Evolutionary conservation across 2,888 invertebrate genomes (phyloP), one percentile per base, ranked within the genome.

Genomic region (Pyrrhosoma nymphula): DNA sequence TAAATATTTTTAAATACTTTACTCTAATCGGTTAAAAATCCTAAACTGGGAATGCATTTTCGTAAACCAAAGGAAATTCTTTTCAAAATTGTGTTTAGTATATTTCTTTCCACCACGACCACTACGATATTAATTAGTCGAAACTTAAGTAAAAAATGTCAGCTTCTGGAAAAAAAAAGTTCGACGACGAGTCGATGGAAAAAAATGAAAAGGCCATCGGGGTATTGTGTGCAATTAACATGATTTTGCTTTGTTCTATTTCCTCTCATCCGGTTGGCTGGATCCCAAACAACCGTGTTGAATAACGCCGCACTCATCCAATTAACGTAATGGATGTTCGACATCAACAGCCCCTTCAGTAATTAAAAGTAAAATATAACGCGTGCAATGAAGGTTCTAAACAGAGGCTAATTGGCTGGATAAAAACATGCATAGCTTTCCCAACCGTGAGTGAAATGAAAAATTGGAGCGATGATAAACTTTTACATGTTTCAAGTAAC

Each of bases 241-340:
- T 10, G 69, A 69, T 69, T 69, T 26, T 69, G 69, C 26, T 20
- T 60, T 60, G n/a, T 35, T 82, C 30, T 30, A 35, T 82, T 35
- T 35, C 16, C 35, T 82, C 82, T 35, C 35, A 69, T n/a, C 12
- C n/a, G 69, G 69, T n/a, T 82, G 82, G 82, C 82, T 35, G 82
- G 26, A 18, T 82, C 82, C 82, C 82, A 82, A 26, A 35, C 18
- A 30, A 12, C 35, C 82, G 82, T 35, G 82, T 82, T 82, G 16
- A 82, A 82, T 82, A 26, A 16, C 35, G 26, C n/a, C 82, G 35
- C 35, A 82, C 30, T 26, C 82, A 82, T 82, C 82, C 82, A 82
- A 82, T 82, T 82, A 82, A 35, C 35, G 82, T 82, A 82, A 82
- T 82, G 82, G 35, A 82, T 82, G 82, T 35, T 82, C 82, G 82